phyloP scores from a whole-genome alignment of 2,113 vertebrate genomes.

The Campylorhamphus procurvoides region DNA sequence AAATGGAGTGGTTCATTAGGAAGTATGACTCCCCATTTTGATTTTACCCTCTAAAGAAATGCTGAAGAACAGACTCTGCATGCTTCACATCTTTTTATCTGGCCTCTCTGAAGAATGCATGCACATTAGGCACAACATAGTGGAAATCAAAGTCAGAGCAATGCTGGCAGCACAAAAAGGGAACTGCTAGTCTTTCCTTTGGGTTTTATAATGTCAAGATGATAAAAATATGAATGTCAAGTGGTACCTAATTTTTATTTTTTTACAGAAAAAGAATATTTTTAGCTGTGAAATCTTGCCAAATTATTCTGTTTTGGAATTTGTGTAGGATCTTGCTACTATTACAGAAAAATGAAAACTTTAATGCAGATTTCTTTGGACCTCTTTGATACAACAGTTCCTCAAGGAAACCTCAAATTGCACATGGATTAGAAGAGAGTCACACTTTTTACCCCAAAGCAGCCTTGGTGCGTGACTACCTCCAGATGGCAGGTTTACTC shows the following conservation, averaged over 20 bases:
- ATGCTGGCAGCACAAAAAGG: conserved; percentile 59
- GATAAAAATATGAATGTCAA: conserved; percentile 40
- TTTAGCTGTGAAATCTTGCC: conserved; percentile 22
- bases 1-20: background rate
- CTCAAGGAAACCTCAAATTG: background rate
- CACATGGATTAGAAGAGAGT: background rate
- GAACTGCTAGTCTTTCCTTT: conserved; percentile 50
- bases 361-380: background rate
- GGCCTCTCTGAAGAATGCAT: background rate
- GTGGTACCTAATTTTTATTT: conserved; percentile 1
- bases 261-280: background rate
- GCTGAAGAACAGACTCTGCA: background rate
- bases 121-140: background rate
- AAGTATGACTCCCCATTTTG: background rate
- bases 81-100: background rate
- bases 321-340: conserved; percentile 18
- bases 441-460: background rate
- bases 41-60: background rate
- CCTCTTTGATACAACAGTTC: background rate
- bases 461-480: background rate
- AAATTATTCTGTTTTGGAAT: conserved; percentile 41
- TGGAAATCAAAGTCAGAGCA: conserved; percentile 60
- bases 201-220: conserved; percentile 48
- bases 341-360: background rate
- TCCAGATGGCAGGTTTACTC: background rate